Evolutionary conservation across 2,888 invertebrate species (phyloP).

Genomic region (Resseliella maxima): DNA sequence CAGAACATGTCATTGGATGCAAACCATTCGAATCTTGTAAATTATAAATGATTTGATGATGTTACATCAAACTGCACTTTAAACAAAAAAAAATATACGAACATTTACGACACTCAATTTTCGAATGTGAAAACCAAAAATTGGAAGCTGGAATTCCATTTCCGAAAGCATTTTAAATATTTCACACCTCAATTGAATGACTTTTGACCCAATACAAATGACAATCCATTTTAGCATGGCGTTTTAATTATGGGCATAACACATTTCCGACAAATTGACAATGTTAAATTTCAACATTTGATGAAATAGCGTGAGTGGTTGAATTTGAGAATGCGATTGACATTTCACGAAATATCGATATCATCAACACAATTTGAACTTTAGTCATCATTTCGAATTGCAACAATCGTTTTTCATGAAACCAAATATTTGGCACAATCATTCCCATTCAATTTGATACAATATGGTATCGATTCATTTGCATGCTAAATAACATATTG

Average conservation of each 20-base stretch:
- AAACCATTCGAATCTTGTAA: no score
- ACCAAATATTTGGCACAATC: no score
- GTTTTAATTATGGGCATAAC: background rate
- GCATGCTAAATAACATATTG: background rate
- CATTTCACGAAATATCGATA: background rate
- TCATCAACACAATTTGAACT: no score
- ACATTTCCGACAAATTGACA: background rate
- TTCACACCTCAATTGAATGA: background rate
- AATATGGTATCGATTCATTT: background rate
- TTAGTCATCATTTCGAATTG: no score
- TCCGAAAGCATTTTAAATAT: background rate
- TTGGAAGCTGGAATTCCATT: background rate
- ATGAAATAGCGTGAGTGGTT: background rate
- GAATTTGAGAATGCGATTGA: background rate
- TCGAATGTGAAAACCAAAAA: background rate
- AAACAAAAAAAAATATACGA: no score
- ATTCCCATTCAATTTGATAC: no score
- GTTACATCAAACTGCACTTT: background rate
- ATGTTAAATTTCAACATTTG: no score
- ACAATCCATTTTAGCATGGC: background rate
- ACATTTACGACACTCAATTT: background rate
- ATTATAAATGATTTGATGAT: slow-evolving; percentile 11
- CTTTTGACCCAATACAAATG: background rate
- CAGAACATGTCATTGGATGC: no score
- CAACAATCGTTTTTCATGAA: no score